Base-by-base conservation (phyloP, 2,888 invertebrate species). In the Pinctada fucata region DNA sequence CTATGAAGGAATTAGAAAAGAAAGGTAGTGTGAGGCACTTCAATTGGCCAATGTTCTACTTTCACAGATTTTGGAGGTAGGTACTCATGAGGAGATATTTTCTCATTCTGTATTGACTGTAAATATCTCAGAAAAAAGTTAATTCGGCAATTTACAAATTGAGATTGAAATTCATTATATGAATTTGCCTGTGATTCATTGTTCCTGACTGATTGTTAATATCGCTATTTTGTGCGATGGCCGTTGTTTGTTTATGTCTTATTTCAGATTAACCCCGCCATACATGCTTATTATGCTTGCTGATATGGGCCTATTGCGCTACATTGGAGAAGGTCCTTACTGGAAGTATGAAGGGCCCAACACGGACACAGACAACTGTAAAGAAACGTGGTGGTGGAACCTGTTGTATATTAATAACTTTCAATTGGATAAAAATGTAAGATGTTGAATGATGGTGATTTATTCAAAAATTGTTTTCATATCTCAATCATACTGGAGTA, bases 381-480 rank as follows among this genome's bases (percentile, higher is more conserved):
- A 80, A 47, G 78, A 84, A 0, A 82, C 81, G 6, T 88, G 88
- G 88, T 88, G 87, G 88, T 84, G 82, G n/a, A 88, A 88, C 68
- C 78, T 88, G 2, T 80, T 88, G 5, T 88, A 89, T 76, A 83
- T 88, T 66, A 89, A 88, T 73, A 89, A 89, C 78, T 79, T 89
- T 13, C 31, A 31, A 31, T 31, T 31, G 31, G 31, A 31, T 31
- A 31, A 31, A 31, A 31, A 1, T 31, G 31, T 31, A 31, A 31
- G 31, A 31, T 31, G 31, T 31, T 31, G 31, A 31, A 1, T 31
- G 31, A 31, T 31, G 31, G 31, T 1, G 31, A 31, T 31, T 31
- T 31, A 31, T 31, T 1, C 1, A 31, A 1, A 31, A 31, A 31
- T 31, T 31, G 31, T 31, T 31, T 31, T 31, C 31, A 31, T 31